Conservation (phyloP, 2,797 vertebrate species). For the Lerista edwardsae region DNA sequence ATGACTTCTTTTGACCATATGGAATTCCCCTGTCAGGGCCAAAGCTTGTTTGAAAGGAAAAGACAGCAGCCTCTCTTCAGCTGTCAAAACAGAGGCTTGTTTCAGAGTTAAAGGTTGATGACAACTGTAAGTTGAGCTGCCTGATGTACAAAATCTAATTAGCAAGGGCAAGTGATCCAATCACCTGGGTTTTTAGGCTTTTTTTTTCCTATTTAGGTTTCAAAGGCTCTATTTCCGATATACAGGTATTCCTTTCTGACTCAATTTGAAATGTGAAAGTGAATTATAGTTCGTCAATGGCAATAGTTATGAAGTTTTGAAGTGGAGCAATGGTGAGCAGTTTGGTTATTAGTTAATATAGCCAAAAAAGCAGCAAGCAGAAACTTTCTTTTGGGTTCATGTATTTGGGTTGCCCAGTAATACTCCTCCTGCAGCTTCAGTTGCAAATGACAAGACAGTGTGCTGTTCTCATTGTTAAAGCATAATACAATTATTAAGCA, state of each 20-base stretch:
- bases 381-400: conserved; percentile 30
- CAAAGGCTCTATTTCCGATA: conserved; percentile 57
- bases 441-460: conserved; percentile 88
- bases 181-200: conserved; percentile 40
- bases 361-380: fast-evolving
- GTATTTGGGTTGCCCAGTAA: conserved; percentile 34
- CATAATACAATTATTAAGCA: conserved; percentile 82
- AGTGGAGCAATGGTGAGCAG: conserved; percentile 20
- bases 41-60: conserved; percentile 78
- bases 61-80: conserved; percentile 74
- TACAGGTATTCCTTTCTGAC: conserved; percentile 23
- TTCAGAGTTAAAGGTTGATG: conserved; percentile 69
- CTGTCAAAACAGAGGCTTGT: conserved; percentile 76
- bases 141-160: conserved; percentile 77
- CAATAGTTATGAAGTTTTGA: conserved; percentile 23
- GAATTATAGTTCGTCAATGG: conserved; percentile 24
- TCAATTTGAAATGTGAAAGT: conserved; percentile 12
- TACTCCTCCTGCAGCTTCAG: conserved; percentile 67
- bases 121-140: conserved; percentile 75
- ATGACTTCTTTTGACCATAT: not conserved
- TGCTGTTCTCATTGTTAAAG: conserved; percentile 76
- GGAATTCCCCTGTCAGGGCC: conserved; percentile 72
- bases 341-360: not conserved
- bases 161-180: conserved; percentile 61
- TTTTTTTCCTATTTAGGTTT: conserved; percentile 33